These are phyloP conservation scores for Garra rufa DNA, from an alignment of 2,113 vertebrate species.

Conservation along the genomic window DNA sequence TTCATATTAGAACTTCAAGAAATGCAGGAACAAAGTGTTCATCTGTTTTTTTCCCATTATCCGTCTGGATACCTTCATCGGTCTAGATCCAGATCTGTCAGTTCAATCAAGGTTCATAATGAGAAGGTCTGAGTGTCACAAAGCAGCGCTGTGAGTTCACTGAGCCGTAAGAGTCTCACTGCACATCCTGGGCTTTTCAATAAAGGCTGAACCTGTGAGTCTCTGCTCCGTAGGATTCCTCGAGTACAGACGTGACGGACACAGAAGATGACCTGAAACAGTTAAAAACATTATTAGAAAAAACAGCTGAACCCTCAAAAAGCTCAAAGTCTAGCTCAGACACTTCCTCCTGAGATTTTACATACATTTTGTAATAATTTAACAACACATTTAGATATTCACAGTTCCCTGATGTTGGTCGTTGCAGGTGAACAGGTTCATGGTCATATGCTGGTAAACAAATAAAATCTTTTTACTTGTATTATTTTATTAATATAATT, in stretches of 20 bases:
- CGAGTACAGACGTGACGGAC: too few species aligned
- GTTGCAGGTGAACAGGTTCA: too few species aligned
- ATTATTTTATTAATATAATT: too few species aligned
- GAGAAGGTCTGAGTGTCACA: neutral
- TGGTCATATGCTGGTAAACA: neutral
- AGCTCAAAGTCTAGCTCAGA: too few species aligned
- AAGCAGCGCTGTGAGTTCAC: neutral
- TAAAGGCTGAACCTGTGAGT: too few species aligned
- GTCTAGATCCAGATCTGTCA: neutral
- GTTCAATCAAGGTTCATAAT: neutral
- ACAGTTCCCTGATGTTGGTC: neutral
- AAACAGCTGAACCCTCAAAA: neutral
- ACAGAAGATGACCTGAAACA: neutral
- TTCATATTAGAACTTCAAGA: constrained; percentile 69
- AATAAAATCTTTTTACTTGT: too few species aligned
- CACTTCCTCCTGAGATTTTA: too few species aligned
- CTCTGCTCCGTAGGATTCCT: too few species aligned
- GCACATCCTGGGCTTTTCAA: neutral
- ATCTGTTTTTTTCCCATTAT: neutral
- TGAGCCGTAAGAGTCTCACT: too few species aligned
- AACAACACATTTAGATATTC: neutral
- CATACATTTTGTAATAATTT: neutral
- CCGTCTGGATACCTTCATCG: neutral
- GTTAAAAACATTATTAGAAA: neutral
- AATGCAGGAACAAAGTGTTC: constrained; percentile 43